Percentiles rank a stretch among this genome's conserved stretches.
These are phyloP conservation scores for Alsophila aescularia DNA, from an alignment of 2,888 invertebrate genomes.

Conservation along the genomic window DNA sequence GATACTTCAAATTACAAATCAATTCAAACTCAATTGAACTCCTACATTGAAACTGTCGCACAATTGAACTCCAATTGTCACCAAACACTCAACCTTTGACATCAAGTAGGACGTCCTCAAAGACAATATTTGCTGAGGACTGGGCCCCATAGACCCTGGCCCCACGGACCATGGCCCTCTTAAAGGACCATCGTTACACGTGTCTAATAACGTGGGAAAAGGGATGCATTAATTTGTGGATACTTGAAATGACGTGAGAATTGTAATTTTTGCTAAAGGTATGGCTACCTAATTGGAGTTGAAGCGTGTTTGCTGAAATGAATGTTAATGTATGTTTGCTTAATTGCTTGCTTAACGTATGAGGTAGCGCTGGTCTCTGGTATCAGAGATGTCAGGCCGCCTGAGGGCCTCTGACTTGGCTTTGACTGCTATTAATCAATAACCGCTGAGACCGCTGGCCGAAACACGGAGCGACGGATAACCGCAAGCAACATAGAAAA, in stretches of 20 bases:
- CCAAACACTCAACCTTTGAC: slow-evolving; percentile 54
- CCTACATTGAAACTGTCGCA: slow-evolving; percentile 27
- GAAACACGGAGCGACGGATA: too few relatives aligned
- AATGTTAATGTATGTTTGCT: too few relatives aligned
- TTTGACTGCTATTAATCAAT: too few relatives aligned
- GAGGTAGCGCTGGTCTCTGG: too few relatives aligned
- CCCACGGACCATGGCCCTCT: slow-evolving; percentile 15
- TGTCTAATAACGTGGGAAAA: slow-evolving; percentile 65
- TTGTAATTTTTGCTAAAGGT: slow-evolving; percentile 40
- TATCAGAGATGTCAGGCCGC: too few relatives aligned
- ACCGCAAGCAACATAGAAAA: too few relatives aligned
- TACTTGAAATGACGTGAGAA: slow-evolving; percentile 60
- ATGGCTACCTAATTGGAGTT: not conserved
- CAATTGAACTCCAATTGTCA: slow-evolving; percentile 56
- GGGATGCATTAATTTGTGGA: slow-evolving; percentile 71
- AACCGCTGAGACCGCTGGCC: too few relatives aligned
- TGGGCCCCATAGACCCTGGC: slow-evolving; percentile 39
- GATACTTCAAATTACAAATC: slow-evolving; percentile 3
- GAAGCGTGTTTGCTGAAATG: not conserved
- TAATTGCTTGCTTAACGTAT: too few relatives aligned
- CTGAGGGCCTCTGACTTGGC: too few relatives aligned
- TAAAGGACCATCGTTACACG: slow-evolving; percentile 58
- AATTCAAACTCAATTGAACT: slow-evolving; percentile 21
- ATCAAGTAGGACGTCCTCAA: slow-evolving; percentile 75
- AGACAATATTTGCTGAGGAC: slow-evolving; percentile 82